phyloP scores from a whole-genome alignment of 2,888 invertebrate genomes.

The Xestia xanthographa region DNA sequence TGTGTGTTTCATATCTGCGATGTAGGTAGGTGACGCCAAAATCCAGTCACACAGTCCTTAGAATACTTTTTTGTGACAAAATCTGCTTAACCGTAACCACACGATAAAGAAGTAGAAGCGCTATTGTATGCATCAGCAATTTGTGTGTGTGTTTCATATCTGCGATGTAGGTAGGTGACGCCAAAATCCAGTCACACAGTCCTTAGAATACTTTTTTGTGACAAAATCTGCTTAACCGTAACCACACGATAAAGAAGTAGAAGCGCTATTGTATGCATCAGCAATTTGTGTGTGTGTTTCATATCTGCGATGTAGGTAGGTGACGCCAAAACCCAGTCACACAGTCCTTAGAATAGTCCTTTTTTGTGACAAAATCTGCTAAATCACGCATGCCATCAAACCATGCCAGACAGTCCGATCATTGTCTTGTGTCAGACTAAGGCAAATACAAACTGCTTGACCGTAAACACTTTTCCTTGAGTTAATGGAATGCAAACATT shows the following conservation, averaged over 20 bases:
- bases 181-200: neutral
- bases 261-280: no score
- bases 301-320: neutral
- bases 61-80: no score
- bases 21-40: no score
- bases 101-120: no score
- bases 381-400: constrained; percentile 12
- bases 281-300: constrained; percentile 63
- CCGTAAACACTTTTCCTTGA: constrained; percentile 72
- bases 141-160: constrained; percentile 54
- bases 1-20: no score
- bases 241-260: no score
- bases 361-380: neutral
- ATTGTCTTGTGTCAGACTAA: constrained; percentile 45
- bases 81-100: no score
- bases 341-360: neutral
- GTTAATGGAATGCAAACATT: constrained; percentile 77
- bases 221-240: neutral
- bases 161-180: neutral
- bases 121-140: constrained; percentile 62
- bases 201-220: neutral
- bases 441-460: constrained; percentile 66
- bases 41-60: no score
- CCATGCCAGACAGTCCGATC: constrained; percentile 4
- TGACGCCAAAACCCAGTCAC: neutral